A percentile compares a stretch with the other conserved stretches of the same genome.
phyloP scores from a whole-genome alignment of 2,888 invertebrate genomes.

The Habroteleia sp. region DNA sequence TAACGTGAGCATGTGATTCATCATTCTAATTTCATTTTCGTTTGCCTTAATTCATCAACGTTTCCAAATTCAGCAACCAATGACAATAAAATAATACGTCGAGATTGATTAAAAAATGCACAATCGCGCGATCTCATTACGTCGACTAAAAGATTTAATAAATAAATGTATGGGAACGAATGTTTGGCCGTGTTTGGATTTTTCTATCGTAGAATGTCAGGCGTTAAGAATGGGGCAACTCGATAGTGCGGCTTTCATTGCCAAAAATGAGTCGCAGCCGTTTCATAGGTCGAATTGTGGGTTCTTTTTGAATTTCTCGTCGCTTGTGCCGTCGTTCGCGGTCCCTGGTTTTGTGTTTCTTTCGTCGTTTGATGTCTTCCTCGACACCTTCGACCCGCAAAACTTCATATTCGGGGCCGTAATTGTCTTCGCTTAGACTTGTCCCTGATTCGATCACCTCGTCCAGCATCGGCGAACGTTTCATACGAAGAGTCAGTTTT shows the following conservation, averaged over 20 bases:
- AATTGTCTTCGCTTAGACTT: slow-evolving; percentile 85
- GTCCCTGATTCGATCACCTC: slow-evolving; percentile 92
- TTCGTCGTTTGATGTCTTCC: slow-evolving; percentile 79
- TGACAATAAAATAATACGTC: background rate
- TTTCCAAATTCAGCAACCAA: background rate
- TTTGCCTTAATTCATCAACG: background rate
- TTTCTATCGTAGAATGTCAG: slow-evolving; percentile 57
- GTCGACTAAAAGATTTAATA: slow-evolving; percentile 3
- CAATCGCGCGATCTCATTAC: slow-evolving; percentile 6
- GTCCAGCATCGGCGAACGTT: slow-evolving; percentile 92
- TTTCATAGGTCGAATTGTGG: slow-evolving; percentile 89
- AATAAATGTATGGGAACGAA: slow-evolving; percentile 10
- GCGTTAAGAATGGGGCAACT: slow-evolving; percentile 88
- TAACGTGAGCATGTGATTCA: no score
- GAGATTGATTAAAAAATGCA: slow-evolving; percentile 19
- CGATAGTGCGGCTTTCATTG: slow-evolving; percentile 93
- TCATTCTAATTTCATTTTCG: no score
- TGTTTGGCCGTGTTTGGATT: slow-evolving; percentile 14
- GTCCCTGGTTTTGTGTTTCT: slow-evolving; percentile 83
- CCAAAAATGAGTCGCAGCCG: slow-evolving; percentile 93
- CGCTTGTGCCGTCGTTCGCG: slow-evolving; percentile 85
- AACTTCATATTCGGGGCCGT: slow-evolving; percentile 90
- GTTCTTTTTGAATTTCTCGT: slow-evolving; percentile 82
- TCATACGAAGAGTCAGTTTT: slow-evolving; percentile 92
- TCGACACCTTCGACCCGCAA: slow-evolving; percentile 90